Conservation (phyloP, 1,140 invertebrate species). For the Penaeus indicus region DNA sequence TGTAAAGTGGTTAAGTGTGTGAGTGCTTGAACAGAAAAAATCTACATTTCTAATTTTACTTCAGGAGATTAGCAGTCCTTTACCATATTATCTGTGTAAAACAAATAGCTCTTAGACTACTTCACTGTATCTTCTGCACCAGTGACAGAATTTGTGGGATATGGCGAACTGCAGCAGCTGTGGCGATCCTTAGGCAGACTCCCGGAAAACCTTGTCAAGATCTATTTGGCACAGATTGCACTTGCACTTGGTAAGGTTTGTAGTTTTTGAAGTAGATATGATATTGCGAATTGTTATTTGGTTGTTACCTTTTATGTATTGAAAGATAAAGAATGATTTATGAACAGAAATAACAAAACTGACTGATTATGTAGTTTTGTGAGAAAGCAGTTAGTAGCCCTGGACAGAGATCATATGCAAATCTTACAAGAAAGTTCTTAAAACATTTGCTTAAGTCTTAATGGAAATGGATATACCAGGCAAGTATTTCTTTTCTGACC, state of each 20-base stretch:
- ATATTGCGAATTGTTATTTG: too few relatives aligned
- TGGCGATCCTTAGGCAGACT: conserved; percentile 60
- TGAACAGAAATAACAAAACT: too few relatives aligned
- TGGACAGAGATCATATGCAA: too few relatives aligned
- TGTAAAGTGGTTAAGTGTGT: background rate
- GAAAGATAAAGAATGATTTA: too few relatives aligned
- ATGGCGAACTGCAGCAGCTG: conserved; percentile 65
- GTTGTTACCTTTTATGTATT: too few relatives aligned
- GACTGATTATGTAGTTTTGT: too few relatives aligned
- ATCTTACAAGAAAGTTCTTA: too few relatives aligned
- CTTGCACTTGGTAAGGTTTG: conserved; percentile 62
- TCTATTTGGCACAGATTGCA: conserved; percentile 65
- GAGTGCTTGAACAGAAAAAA: background rate
- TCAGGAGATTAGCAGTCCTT: background rate
- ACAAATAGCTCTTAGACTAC: background rate
- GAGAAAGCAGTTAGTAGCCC: too few relatives aligned
- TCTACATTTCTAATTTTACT: background rate
- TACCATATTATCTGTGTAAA: background rate
- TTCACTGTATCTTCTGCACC: conserved; percentile 17
- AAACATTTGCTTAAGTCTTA: too few relatives aligned
- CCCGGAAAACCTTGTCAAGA: conserved; percentile 63
- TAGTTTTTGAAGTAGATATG: too few relatives aligned
- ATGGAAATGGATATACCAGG: too few relatives aligned
- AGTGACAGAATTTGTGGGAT: conserved; percentile 66
- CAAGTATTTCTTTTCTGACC: too few relatives aligned